Evolutionary conservation across 1,140 invertebrate species (phyloP), one percentile per base, ranked within the genome.

Genomic region (Meloidogyne exigua): DNA sequence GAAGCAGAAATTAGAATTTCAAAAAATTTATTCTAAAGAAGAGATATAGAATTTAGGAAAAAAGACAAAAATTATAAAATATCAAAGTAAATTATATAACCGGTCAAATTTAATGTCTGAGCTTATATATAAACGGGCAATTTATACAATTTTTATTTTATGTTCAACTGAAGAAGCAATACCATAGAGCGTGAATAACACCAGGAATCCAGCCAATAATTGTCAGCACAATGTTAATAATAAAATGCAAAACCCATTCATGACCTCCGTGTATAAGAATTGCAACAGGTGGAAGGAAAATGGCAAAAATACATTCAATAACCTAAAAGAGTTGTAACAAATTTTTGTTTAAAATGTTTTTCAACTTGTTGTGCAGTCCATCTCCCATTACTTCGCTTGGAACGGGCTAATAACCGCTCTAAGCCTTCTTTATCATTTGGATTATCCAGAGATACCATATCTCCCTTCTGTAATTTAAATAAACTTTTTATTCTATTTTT

Each of bases 111-210:
- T n/a, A n/a, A n/a, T n/a, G n/a, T n/a, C n/a, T n/a, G n/a, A 32
- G 13, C 12, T 49, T 18, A 18, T n/a, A n/a, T 57, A 57, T 57
- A 57, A 57, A 18, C 49, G 49, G 49, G n/a, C 18, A 57, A 57
- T 26, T 26, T 66, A 10, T 36, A 26, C 18, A 66, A 15, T 3
- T 28, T 66, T 5, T 26, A 25, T 25, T 32, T 66, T 13, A 10
- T 26, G 5, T 23, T 78, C 36, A 80, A 4, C 68, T 49, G 44
- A 80, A 79, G 57, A 79, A 79, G 68, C 77, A 79, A 75, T 79
- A 79, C 77, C 77, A 79, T 36, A 79, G 49, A 9, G 79, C 77
- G 68, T 79, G 77, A 44, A 79, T 79, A 23, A 72, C 68, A 25
- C 64, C 77, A 21, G 77, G 77, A 23, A 79, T 57, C 77, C 77